Conservation (phyloP, 2,797 vertebrate genomes). For the Phrynocephalus forsythii region DNA sequence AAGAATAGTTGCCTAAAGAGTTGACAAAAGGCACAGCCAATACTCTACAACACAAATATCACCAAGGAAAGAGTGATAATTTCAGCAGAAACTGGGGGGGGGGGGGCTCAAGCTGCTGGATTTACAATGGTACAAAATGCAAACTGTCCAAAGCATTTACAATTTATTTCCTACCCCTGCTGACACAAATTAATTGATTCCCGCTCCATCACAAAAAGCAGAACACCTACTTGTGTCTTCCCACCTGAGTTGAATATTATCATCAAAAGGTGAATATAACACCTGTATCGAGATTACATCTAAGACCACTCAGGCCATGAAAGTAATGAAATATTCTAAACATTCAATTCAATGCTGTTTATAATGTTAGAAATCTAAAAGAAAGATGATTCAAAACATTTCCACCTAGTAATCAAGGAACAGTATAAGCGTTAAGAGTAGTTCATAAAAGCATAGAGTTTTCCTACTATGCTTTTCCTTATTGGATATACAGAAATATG, state of each 20-base stretch:
- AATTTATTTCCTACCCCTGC: constrained; percentile 3
- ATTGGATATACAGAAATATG: background rate
- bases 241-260: background rate
- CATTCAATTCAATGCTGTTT: background rate
- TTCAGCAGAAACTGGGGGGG: constrained; percentile 29
- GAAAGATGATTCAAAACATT: background rate
- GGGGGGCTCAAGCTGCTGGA: constrained; percentile 1
- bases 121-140: background rate
- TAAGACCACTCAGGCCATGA: background rate
- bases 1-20: constrained; percentile 34
- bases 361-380: background rate
- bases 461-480: no score
- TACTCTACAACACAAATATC: constrained; percentile 49
- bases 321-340: background rate
- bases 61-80: constrained; percentile 67
- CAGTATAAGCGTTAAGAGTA: background rate
- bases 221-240: background rate
- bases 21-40: constrained; percentile 57
- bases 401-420: background rate
- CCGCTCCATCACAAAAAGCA: constrained; percentile 17
- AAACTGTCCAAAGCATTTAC: constrained; percentile 28
- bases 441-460: background rate
- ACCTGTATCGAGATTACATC: no score
- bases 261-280: no score
- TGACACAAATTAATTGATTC: constrained; percentile 8